Percentiles rank a stretch among this genome's conserved stretches.
Evolutionary conservation across 2,888 invertebrate genomes (phyloP).

Genomic region (Leuctra nigra): DNA sequence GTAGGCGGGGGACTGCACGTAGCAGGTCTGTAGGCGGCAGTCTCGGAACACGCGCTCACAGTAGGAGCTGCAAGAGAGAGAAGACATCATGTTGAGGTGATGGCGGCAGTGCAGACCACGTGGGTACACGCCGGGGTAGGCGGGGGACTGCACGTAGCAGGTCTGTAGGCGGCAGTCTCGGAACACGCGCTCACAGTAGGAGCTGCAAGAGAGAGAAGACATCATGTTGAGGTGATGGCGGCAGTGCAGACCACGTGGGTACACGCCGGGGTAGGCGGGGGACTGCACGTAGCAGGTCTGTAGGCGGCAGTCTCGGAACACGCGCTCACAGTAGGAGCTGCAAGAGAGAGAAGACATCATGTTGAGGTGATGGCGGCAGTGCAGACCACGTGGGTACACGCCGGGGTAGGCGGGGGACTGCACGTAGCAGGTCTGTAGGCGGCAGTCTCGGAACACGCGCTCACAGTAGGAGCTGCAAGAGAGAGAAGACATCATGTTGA

Average conservation of each 20-base stretch:
- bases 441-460: constrained; percentile 78
- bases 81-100: constrained; percentile 80
- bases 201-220: no score
- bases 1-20: constrained; percentile 89
- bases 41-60: constrained; percentile 84
- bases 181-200: constrained; percentile 83
- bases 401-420: constrained; percentile 92
- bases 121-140: constrained; percentile 88
- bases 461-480: constrained; percentile 79
- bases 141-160: constrained; percentile 90
- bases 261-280: constrained; percentile 87
- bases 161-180: constrained; percentile 83
- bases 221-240: constrained; percentile 84
- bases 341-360: no score
- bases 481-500: no score
- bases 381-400: constrained; percentile 82
- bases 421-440: constrained; percentile 87
- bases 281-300: constrained; percentile 93
- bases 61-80: constrained; percentile 70
- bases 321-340: constrained; percentile 81
- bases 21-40: constrained; percentile 84
- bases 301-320: constrained; percentile 79
- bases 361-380: constrained; percentile 89
- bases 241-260: constrained; percentile 85
- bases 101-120: constrained; percentile 87